Base-by-base conservation (phyloP, 2,797 vertebrate species). In the Phrynocephalus forsythii region DNA sequence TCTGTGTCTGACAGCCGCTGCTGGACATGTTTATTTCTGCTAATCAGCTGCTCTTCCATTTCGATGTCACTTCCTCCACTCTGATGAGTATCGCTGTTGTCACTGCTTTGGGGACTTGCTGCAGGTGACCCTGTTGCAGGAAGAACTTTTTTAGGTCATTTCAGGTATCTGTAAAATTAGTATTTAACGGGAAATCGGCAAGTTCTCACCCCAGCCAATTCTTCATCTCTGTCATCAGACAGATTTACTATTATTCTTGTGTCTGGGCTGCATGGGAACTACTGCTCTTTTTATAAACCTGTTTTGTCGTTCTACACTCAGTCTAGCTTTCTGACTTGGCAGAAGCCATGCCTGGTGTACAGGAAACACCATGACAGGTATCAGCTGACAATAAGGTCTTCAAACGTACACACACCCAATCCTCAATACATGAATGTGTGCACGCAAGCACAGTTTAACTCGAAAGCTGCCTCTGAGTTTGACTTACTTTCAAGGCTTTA, bases 81-180 rank as follows among this genome's bases (percentile, higher is more conserved):
- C 94, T 99, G 99, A 93, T 99, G 99, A 1, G 98, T 99, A 96
- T 99, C 99, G 72, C 98, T 99, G 96, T 99, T 99, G 95, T 99
- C 98, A 52, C 99, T 99, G 90, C 99, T 99, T 95, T 99, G 98
- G 6, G 99, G 99, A 88, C 99, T 99, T 87, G 97, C 98, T 3
- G 98, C 98, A 13, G 98, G 98, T 3, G 99, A 99, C 94, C 99
- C 99, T 99, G 96, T 87, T 93, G 89, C 86, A 94, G 95, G 95
- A 89, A 24, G 78, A 92, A 38, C 86, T 90, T 90, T 90, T 44
- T 67, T 87, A 44, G 85, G 90, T 94, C 95, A 91, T n/a, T 81
- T 87, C 63, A 87, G 24, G 73, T 60, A 82, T 75, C 48, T 26
- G 9, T 50, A 75, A 75, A 67, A 5, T 86, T 1, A 66, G 85